A percentile compares a stretch with the other conserved stretches of the same genome.
phyloP scores from a whole-genome alignment of 2,888 invertebrate species.

The Pocota personata region DNA sequence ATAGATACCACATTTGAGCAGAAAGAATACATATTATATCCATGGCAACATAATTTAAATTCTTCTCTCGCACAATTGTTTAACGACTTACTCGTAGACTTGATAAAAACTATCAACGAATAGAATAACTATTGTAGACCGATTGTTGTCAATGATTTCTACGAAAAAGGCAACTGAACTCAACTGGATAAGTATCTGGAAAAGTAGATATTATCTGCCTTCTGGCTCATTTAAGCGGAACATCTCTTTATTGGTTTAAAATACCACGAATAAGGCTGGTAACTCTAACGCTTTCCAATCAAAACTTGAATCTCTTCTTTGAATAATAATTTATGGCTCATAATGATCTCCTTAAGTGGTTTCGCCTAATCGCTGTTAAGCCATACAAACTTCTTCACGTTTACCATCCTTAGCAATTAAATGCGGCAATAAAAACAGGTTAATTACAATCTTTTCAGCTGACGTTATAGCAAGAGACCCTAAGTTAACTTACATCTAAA shows the following conservation, averaged over 20 bases:
- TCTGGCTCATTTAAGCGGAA: no score
- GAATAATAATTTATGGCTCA: background rate
- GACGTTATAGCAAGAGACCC: slow-evolving; percentile 2
- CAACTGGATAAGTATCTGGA: no score
- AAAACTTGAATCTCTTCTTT: background rate
- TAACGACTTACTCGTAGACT: no score
- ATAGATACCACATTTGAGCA: no score
- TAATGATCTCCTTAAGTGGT: slow-evolving; percentile 37
- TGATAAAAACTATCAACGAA: no score
- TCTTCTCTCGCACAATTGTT: no score
- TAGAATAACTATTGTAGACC: no score
- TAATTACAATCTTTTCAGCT: slow-evolving; percentile 31
- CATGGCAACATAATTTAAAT: no score
- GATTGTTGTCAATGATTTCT: no score
- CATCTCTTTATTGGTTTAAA: background rate
- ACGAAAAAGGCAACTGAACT: no score
- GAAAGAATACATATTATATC: no score
- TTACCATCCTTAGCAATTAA: slow-evolving; percentile 17
- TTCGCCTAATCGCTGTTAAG: slow-evolving; percentile 6
- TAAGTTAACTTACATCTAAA: background rate
- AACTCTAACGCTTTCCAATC: background rate
- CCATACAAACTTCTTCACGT: background rate
- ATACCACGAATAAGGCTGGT: background rate
- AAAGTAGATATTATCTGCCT: no score
- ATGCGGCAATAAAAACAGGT: slow-evolving; percentile 19